Conservation (phyloP, 2,797 vertebrate genomes). For the Notoglanidium macrostoma region DNA sequence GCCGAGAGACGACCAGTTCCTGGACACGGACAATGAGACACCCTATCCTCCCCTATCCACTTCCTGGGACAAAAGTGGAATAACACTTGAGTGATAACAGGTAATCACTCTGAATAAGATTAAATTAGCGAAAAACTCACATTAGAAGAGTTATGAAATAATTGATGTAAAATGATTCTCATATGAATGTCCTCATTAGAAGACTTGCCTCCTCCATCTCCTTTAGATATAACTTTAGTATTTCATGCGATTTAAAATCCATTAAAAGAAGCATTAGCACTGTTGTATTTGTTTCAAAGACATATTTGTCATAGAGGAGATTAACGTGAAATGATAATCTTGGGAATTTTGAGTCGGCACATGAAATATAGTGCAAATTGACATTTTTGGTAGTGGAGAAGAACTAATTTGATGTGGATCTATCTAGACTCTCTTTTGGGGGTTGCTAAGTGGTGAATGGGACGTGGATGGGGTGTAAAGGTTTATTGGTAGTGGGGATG, state of each 20-base stretch:
- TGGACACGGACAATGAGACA: neutral
- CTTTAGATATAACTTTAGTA: constrained; percentile 5
- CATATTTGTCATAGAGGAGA: constrained; percentile 64
- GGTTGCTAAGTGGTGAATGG: neutral
- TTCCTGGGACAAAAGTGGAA: neutral
- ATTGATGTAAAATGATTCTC: neutral
- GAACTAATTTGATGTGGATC: neutral
- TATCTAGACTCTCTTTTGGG: neutral
- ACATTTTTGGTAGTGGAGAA: constrained; percentile 17
- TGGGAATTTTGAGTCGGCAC: constrained; percentile 47
- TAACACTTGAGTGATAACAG: neutral
- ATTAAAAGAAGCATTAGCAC: constrained; percentile 29
- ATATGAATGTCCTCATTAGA: constrained; percentile 7
- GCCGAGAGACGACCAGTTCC: neutral
- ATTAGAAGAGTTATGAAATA: constrained; percentile 12
- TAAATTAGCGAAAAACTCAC: neutral
- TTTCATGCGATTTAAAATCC: constrained; percentile 28
- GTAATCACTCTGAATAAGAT: neutral
- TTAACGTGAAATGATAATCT: constrained; percentile 65
- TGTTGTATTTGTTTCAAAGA: constrained; percentile 26
- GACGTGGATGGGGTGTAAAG: neutral
- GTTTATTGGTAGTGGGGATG: neutral
- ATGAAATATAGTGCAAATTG: constrained; percentile 51
- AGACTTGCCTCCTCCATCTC: too few species aligned
- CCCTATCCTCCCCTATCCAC: neutral